Percentiles rank a stretch among this genome's conserved stretches.
These are phyloP conservation scores for Xylota sylvarum DNA, from an alignment of 2,888 invertebrate species.

Conservation along the genomic window DNA sequence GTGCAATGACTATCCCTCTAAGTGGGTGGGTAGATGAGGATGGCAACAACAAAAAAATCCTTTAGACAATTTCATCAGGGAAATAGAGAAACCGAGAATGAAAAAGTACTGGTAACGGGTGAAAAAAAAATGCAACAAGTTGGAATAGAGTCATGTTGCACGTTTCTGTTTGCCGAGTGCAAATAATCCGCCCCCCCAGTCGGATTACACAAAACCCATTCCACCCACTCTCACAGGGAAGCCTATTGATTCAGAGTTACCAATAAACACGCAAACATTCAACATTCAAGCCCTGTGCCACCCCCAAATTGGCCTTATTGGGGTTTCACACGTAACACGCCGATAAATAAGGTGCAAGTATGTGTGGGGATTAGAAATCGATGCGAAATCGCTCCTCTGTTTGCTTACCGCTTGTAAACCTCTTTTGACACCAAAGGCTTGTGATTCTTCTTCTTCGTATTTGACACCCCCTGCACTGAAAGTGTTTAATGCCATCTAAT, in stretches of 20 bases:
- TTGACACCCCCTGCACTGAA: constrained; percentile 34
- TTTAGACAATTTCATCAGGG: constrained; percentile 60
- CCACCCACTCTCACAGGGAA: constrained; percentile 3
- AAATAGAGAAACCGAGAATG: constrained; percentile 21
- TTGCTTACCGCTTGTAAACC: constrained; percentile 35
- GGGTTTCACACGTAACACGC: constrained; percentile 54
- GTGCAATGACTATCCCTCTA: constrained; percentile 51
- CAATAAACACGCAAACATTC: constrained; percentile 54
- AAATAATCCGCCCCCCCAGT: constrained; percentile 51
- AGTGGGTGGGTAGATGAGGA: neutral
- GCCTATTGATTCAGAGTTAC: constrained; percentile 46
- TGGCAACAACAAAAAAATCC: constrained; percentile 19
- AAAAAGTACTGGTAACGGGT: constrained; percentile 47
- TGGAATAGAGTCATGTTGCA: constrained; percentile 68
- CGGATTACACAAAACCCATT: constrained; percentile 24
- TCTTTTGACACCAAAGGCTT: constrained; percentile 49
- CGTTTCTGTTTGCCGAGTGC: constrained; percentile 68
- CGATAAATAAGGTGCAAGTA: constrained; percentile 52
- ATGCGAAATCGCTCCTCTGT: constrained; percentile 50
- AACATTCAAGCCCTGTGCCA: neutral
- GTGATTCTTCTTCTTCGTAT: neutral
- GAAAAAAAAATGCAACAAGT: constrained; percentile 72
- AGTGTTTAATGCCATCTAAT: constrained; percentile 73
- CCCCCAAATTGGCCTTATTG: constrained; percentile 45
- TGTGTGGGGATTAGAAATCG: constrained; percentile 54